Conservation (phyloP, 2,797 vertebrate genomes). For the Arctocebus calabarensis region DNA sequence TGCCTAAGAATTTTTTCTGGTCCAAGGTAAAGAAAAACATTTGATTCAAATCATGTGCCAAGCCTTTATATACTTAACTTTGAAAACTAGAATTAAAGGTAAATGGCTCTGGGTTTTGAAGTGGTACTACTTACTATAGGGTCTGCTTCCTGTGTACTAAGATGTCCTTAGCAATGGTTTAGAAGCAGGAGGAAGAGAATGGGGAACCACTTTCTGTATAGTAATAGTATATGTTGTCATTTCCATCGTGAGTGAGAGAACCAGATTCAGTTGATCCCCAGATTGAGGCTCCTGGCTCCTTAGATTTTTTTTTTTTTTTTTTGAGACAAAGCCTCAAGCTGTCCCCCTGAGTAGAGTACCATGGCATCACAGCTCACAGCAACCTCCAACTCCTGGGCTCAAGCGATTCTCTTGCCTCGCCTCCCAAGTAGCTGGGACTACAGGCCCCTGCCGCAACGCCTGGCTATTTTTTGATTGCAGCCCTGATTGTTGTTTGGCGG, state of each 20-base stretch:
- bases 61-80: not conserved
- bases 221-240: not conserved
- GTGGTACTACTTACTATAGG: not conserved
- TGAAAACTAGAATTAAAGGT: not conserved
- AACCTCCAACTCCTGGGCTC: no score
- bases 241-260: not conserved
- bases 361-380: no score
- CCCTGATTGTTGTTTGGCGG: no score
- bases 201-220: not conserved
- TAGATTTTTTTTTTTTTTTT: no score
- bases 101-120: not conserved
- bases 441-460: no score
- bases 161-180: not conserved
- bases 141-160: not conserved
- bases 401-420: no score
- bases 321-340: no score
- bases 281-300: not conserved
- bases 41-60: not conserved
- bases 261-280: not conserved
- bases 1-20: slow-evolving; percentile 25
- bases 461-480: no score
- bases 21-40: slow-evolving; percentile 19
- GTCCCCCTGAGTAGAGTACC: no score
- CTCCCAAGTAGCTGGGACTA: no score
- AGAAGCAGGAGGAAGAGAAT: not conserved